Evolutionary conservation across 1,140 invertebrate genomes (phyloP).

Genomic region (Calycopis cecrops): DNA sequence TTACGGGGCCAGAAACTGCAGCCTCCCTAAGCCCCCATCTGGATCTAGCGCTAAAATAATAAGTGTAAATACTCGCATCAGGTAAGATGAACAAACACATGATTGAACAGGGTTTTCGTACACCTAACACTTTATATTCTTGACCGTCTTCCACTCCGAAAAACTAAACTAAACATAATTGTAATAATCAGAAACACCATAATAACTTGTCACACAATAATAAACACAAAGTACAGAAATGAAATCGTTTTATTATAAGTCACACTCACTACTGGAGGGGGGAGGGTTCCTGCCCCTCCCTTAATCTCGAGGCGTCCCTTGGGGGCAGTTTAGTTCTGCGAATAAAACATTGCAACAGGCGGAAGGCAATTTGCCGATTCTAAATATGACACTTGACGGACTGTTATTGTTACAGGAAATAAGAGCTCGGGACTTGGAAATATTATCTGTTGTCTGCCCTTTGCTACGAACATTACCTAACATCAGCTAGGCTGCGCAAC

Average conservation of each 20-base stretch:
- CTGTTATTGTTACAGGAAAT: slow-evolving; percentile 15
- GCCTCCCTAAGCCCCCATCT: too few relatives aligned
- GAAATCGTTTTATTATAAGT: slow-evolving; percentile 6
- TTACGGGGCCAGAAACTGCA: too few relatives aligned
- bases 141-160: too few relatives aligned
- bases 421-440: background rate
- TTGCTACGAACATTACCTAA: too few relatives aligned
- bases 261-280: background rate
- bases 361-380: slow-evolving; percentile 10
- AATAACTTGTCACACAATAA: background rate
- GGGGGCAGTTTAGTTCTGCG: slow-evolving; percentile 16
- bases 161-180: too few relatives aligned
- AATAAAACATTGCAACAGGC: slow-evolving; percentile 15
- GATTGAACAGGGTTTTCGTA: too few relatives aligned
- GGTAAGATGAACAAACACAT: too few relatives aligned
- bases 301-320: slow-evolving; percentile 20
- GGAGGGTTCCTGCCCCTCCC: background rate
- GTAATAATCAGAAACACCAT: too few relatives aligned
- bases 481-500: too few relatives aligned
- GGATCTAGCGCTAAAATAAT: too few relatives aligned
- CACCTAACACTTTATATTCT: too few relatives aligned
- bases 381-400: slow-evolving; percentile 27
- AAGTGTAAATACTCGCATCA: too few relatives aligned
- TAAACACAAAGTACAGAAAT: background rate
- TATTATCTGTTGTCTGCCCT: background rate